Percentiles rank a stretch among this genome's conserved stretches.
Evolutionary conservation across 2,797 vertebrate genomes (phyloP).

Genomic region (Pogoniulus pusillus): DNA sequence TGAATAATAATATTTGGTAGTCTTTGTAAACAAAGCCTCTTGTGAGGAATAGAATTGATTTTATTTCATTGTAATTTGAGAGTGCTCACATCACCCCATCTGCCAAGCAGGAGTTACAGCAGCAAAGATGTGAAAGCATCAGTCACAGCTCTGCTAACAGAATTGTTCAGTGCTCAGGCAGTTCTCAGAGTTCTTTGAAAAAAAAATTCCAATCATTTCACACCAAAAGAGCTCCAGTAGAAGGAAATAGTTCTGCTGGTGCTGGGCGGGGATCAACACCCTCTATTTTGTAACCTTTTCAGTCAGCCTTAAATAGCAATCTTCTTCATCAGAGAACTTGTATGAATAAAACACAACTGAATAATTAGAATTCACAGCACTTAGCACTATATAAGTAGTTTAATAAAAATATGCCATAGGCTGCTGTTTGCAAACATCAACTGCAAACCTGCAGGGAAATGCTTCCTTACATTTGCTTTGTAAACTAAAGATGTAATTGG

Average conservation of each 20-base stretch:
- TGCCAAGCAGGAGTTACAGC: neutral
- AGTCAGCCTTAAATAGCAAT: neutral
- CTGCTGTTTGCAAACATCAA: neutral
- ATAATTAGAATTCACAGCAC: neutral
- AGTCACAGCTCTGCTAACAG: neutral
- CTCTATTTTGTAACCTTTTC: neutral
- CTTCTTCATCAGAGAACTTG: neutral
- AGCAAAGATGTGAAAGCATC: neutral
- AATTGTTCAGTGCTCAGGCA: neutral
- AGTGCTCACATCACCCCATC: neutral
- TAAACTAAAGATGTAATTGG: neutral
- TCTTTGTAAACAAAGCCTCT: constrained; percentile 19
- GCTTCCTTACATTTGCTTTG: neutral
- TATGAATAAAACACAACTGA: neutral
- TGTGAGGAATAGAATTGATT: constrained; percentile 1
- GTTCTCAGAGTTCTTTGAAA: neutral
- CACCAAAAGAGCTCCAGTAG: neutral
- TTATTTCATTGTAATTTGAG: neutral
- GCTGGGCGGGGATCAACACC: neutral
- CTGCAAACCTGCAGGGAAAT: neutral
- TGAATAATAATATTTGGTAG: neutral
- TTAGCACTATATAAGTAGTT: neutral
- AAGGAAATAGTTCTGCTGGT: neutral
- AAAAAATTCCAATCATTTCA: neutral
- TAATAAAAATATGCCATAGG: neutral